A percentile compares a stretch with the other conserved stretches of the same genome.
Conservation (phyloP, 2,797 vertebrate species). For the Melanotaenia nigrans region DNA sequence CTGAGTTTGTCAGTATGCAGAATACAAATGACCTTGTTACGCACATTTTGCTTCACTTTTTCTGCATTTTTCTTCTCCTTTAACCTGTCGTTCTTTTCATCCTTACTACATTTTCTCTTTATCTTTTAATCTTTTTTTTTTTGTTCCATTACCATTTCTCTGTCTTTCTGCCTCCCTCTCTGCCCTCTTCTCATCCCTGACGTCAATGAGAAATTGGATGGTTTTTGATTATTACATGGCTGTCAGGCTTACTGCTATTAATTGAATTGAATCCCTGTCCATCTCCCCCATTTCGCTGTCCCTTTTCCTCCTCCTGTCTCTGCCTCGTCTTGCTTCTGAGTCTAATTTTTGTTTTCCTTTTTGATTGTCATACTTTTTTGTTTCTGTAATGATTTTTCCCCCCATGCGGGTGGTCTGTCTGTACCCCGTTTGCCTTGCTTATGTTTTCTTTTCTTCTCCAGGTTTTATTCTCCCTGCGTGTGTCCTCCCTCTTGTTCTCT, state of each 20-base stretch:
- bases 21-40: conserved; percentile 3
- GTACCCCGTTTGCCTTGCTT: conserved; percentile 23
- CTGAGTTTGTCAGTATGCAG: neutral
- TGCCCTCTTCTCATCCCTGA: conserved; percentile 53
- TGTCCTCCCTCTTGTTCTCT: conserved; percentile 14
- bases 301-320: conserved; percentile 14
- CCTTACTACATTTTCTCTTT: conserved; percentile 19
- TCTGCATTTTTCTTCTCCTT: conserved; percentile 2
- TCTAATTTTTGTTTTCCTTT: conserved; percentile 44
- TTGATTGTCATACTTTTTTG: conserved; percentile 12
- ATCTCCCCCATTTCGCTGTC: conserved; percentile 52
- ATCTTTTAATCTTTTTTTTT: conserved; percentile 49
- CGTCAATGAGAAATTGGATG: conserved; percentile 71
- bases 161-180: conserved; percentile 9
- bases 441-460: conserved; percentile 4
- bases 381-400: neutral
- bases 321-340: conserved; percentile 14
- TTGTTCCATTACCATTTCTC: conserved; percentile 44
- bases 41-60: neutral
- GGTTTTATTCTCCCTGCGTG: conserved; percentile 20
- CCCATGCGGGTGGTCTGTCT: conserved; percentile 21
- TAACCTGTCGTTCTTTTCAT: conserved; percentile 12
- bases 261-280: conserved; percentile 75
- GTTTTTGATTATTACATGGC: conserved; percentile 73
- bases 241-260: conserved; percentile 72